Base-by-base conservation (phyloP, 1,140 invertebrate species). In the Lasioglossum albipes region DNA sequence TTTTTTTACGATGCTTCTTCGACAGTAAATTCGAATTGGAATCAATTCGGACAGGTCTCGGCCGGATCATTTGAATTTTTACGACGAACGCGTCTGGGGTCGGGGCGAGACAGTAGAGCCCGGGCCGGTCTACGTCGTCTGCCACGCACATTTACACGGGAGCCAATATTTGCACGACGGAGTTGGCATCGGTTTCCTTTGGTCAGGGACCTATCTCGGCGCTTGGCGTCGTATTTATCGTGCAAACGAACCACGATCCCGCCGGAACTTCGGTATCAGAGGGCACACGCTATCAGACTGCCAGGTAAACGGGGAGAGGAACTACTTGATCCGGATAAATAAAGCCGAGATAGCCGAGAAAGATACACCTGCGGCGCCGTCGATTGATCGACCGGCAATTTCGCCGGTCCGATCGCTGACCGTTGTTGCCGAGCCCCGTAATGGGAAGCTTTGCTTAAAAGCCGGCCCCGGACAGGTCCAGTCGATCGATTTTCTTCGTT, bases 131-230 rank as follows among this genome's bases (percentile, higher is more conserved):
- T n/a, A 31, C 61, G 68, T 70, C 27, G 68, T 57, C 45, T 16
- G 57, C 36, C 20, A 76, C 75, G 80, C 78, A 75, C 84, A 72
- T 74, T 78, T 75, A 85, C 84, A 80, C 80, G 66, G 72, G 42
- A 70, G 76, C 84, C 84, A 86, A 86, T 86, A 85, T 86, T 86
- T 86, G 73, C 66, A 49, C 73, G 84, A 20, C 57, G 54, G 64
- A 80, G 73, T 84, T 73, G 83, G 83, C 83, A 83, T 86, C 84
- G 61, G 85, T 85, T 83, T 75, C 84, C 84, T 75, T 79, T 77
- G 72, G 70, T 49, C 74, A 72, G 57, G 20, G 70, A 82, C 52
- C 73, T 67, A 74, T 84, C 52, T 16, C 69, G 83, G 70, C 52
- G 75, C 84, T 59, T 45, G 41, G 74, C 45, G 41, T 84, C 73